Evolutionary conservation across 2,113 vertebrate genomes (phyloP).

Genomic region (Cynopterus brachyotis): DNA sequence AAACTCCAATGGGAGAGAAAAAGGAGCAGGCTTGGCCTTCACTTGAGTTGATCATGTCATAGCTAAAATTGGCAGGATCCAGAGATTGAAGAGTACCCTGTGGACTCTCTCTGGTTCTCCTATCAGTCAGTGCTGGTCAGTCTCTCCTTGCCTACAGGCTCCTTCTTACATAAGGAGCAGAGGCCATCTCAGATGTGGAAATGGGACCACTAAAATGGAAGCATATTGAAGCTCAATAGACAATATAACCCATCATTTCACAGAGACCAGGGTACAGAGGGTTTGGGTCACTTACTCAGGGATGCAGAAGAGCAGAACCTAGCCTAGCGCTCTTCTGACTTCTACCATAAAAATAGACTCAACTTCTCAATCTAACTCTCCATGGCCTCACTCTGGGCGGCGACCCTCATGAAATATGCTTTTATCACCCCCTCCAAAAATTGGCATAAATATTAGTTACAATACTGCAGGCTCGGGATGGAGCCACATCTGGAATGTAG

Average conservation of each 20-base stretch:
- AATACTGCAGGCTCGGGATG: neutral
- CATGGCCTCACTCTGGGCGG: neutral
- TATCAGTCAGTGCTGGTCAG: neutral
- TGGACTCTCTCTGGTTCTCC: neutral
- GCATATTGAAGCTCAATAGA: neutral
- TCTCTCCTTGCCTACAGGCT: neutral
- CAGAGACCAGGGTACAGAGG: neutral
- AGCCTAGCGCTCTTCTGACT: neutral
- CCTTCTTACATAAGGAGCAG: neutral
- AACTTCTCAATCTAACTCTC: neutral
- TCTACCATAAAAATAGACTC: neutral
- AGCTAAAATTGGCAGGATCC: neutral
- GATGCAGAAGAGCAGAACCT: neutral
- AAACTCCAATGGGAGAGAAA: neutral
- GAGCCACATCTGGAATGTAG: neutral
- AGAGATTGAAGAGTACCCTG: neutral
- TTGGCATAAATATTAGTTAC: neutral
- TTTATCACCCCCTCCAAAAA: neutral
- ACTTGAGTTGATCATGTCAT: accelerated
- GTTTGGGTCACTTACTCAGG: neutral
- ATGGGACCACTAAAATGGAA: neutral
- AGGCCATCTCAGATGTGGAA: neutral
- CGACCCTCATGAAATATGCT: neutral
- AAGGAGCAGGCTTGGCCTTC: neutral
- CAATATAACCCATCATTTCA: neutral